These are phyloP conservation scores for Oncorhynchus tshawytscha DNA, from an alignment of 2,113 vertebrate species.

Conservation along the genomic window DNA sequence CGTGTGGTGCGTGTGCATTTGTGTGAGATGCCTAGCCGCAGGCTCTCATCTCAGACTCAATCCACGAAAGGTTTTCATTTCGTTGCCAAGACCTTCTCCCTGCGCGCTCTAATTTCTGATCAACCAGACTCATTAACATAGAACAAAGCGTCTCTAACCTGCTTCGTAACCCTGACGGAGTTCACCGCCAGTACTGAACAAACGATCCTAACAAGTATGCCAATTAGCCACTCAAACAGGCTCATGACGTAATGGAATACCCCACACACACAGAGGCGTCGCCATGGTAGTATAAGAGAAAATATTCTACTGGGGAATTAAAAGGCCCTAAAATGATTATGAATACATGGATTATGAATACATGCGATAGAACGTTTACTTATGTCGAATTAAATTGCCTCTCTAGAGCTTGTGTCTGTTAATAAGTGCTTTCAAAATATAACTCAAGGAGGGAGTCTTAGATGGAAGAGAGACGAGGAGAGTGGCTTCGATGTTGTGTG, in stretches of 20 bases:
- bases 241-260: conserved; percentile 68
- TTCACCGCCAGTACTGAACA: conserved; percentile 53
- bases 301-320: conserved; percentile 64
- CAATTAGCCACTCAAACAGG: conserved; percentile 67
- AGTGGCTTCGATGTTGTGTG: conserved; percentile 24
- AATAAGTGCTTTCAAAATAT: conserved; percentile 49
- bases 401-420: conserved; percentile 50
- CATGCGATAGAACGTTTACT: no score
- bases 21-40: neutral
- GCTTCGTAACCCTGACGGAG: conserved; percentile 8
- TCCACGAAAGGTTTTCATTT: neutral
- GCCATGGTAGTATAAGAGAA: conserved; percentile 23
- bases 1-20: neutral
- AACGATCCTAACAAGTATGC: conserved; percentile 40
- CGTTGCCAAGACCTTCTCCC: neutral
- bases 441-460: neutral
- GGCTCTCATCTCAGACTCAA: no score
- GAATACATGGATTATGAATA: conserved; percentile 7
- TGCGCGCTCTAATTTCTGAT: neutral
- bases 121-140: conserved; percentile 23
- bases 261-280: neutral
- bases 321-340: conserved; percentile 51
- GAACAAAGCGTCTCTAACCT: conserved; percentile 11
- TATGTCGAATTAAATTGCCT: conserved; percentile 48
- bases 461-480: no score